phyloP scores from a whole-genome alignment of 2,888 invertebrate species.

The Monoplex corrugatus region DNA sequence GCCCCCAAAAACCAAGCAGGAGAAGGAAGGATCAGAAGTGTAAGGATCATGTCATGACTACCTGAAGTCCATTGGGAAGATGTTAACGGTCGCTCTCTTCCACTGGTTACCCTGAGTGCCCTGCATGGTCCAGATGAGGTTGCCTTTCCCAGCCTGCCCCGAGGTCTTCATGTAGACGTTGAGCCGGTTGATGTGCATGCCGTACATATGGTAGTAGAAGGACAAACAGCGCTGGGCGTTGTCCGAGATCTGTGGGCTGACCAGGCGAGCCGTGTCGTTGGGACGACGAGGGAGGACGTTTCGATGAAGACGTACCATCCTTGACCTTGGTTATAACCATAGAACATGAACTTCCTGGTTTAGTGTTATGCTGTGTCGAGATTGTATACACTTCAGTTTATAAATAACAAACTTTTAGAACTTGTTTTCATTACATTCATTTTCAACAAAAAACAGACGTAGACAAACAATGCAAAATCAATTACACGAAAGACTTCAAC shows the following conservation, averaged over 20 bases:
- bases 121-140: constrained; percentile 52
- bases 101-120: constrained; percentile 64
- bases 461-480: too few species aligned
- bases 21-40: too few species aligned
- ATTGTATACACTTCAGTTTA: too few species aligned
- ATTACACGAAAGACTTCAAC: too few species aligned
- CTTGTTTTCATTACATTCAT: too few species aligned
- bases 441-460: too few species aligned
- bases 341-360: too few species aligned
- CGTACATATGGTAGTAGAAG: constrained; percentile 78
- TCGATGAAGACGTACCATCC: constrained; percentile 84
- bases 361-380: too few species aligned
- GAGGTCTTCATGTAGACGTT: constrained; percentile 68
- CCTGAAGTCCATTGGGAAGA: constrained; percentile 43
- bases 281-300: constrained; percentile 84
- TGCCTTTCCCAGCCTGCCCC: constrained; percentile 43
- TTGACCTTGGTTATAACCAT: constrained; percentile 49
- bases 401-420: too few species aligned
- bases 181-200: constrained; percentile 68
- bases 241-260: constrained; percentile 66
- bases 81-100: constrained; percentile 49
- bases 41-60: too few species aligned
- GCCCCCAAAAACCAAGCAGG: too few species aligned
- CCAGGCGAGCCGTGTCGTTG: constrained; percentile 84
- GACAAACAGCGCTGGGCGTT: constrained; percentile 65